Base-by-base conservation (phyloP, 2,797 vertebrate species). In the Eulemur coronatus region DNA sequence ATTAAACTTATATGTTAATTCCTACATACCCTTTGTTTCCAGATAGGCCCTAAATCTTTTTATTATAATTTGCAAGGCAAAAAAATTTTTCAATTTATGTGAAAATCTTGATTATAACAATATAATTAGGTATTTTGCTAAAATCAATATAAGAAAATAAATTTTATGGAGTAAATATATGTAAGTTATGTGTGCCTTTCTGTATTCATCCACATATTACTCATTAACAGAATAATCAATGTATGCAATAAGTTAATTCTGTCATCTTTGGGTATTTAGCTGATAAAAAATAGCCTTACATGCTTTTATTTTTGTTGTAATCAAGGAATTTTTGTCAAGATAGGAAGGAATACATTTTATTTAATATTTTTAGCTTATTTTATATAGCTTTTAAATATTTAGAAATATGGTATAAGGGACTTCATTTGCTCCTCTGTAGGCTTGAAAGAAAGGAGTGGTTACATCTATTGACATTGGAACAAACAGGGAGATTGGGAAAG, bases 81-180 rank as follows among this genome's bases (percentile, higher is more conserved):
- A 65, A 94, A 67, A 89, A 14, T 0, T 24, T 30, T 48, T 55
- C 22, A 35, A 76, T 50, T 89, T 55, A 91, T 75, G 33, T 94
- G 50, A 80, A 91, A 55, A 91, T 94, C 30, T 79, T 72, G 55
- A 87, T 93, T 95, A 70, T 81, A 63, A 82, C 46, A 55, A 69
- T 84, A 33, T 55, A 18, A 84, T 50, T 69, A 35, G 26, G 59
- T 33, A 87, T 72, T 78, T 87, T 91, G 55, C 63, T 69, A 14
- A 86, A 85, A 93, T 90, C 43, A 69, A 43, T 70, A 33, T 13
- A 82, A 57, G 55, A 84, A 93, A 87, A 55, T 81, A 48, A 28
- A 46, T 59, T 69, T 92, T 91, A 70, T 84, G 33, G 30, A 93
- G 70, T 88, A 87, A 82, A 59, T 87, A 35, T 24, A 57, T 86